Evolutionary conservation across 2,888 invertebrate genomes (phyloP), one percentile per base, ranked within the genome.

Genomic region (Petrophora chlorosata): DNA sequence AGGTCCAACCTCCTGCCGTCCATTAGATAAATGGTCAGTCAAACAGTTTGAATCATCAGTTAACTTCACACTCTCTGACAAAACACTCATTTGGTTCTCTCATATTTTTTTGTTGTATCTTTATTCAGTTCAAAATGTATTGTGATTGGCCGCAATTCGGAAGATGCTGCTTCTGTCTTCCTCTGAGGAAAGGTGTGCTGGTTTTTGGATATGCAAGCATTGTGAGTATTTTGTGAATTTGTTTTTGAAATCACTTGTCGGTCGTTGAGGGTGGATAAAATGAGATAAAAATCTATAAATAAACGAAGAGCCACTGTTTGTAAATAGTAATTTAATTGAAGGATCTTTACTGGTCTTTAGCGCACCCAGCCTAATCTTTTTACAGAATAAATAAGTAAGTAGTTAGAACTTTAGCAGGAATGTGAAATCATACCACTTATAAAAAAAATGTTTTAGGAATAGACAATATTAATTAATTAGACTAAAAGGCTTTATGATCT

Each of bases 91-190:
- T 40, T 15, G 8, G 16, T 43, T 3, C 3, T 17, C 7, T 33
- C n/a, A n/a, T n/a, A 22, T 10, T 22, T 29, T 9, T 46, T 34
- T n/a, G 3, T 8, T 5, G 5, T 8, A 1, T 14, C 7, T 19
- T 23, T 12, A 25, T 2, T 33, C 5, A 1, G 8, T 28, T 32
- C 40, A 67, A 61, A 45, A 86, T 86, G 86, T 85, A 82, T 60
- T 85, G 85, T 61, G 86, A 85, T 14, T 74, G 67, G 63, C 77
- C 77, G 0, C 33, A 50, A 0, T 41, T 78, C 2, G 70, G 66
- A 16, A 56, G 87, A 41, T 88, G 87, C 53, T 86, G 87, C 46
- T 84, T 86, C 35, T 88, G 86, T 56, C 55, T 88, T 67, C 87
- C 87, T 0, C 47, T 88, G 2, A 58, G 87, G 12, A 70, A 68